Base-by-base conservation (phyloP, 37 sponge, comb jelly and placozoan species). In the Haliclona indistincta region DNA sequence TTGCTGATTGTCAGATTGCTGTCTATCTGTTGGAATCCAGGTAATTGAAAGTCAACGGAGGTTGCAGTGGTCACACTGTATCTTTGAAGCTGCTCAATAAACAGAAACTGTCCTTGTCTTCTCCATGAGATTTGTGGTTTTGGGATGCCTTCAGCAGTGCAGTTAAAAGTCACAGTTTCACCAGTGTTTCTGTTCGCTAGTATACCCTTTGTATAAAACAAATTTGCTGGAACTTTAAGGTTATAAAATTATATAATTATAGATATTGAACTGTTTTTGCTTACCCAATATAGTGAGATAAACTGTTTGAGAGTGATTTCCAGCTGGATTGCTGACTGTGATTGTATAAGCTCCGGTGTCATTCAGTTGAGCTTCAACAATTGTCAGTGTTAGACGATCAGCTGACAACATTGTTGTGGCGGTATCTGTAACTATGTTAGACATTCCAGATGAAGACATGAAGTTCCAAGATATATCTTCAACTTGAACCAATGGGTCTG, bases 81-180 rank as follows among this genome's bases (percentile, higher is more conserved):
- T n/a, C 66, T 66, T 38, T 2, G 37, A 15, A 54, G 62, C n/a
- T 62, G 28, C n/a, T 26, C 7, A 55, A 41, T n/a, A 13, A 34
- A 30, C 3, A 45, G 38, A 30, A 62, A 25, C 0, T 23, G 29
- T 23, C 28, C 65, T 51, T 81, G 41, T 34, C 47, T 51, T 29
- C 63, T 71, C 81, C 81, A 81, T 2, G 25, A 3, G 1, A 81
- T 81, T 3, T 65, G 34, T 10, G 81, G 81, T 2, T 40, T n/a
- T 6, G 72, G 73, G 3, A 52, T 38, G 26, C 81, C 81, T 51
- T 81, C 73, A 28, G 81, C 81, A 36, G 37, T 47, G 33, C 81
- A 81, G 15, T 11, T 53, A 28, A 81, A 71, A 19, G 52, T 61
- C 37, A 63, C 55, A 34, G 22, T 33, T 26, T 40, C 61, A 22